Conservation (phyloP, 2,888 invertebrate genomes). For the Drosophila maculinotata region DNA sequence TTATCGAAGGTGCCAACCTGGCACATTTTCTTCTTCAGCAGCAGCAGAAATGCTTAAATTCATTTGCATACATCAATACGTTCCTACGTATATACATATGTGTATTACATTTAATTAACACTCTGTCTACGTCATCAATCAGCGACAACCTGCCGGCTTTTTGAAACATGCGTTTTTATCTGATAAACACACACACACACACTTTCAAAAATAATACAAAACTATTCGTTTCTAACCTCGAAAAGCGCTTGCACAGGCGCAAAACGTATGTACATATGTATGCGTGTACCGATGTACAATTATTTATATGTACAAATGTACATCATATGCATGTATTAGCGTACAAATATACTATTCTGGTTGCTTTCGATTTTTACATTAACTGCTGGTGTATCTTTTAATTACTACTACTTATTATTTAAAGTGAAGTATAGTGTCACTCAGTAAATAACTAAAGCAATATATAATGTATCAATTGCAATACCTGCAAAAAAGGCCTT, state of each 20-base stretch:
- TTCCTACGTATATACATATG: neutral
- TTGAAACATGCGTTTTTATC: slow-evolving; percentile 60
- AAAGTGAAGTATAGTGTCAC: no score
- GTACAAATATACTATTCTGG: slow-evolving; percentile 6
- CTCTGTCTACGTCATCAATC: slow-evolving; percentile 49
- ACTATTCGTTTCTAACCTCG: slow-evolving; percentile 73
- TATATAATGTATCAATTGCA: slow-evolving; percentile 31
- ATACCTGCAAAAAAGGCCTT: slow-evolving; percentile 5
- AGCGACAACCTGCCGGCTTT: slow-evolving; percentile 43
- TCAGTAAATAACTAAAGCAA: no score
- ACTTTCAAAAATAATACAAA: slow-evolving; percentile 32
- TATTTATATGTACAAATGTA: slow-evolving; percentile 8
- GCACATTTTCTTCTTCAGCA: slow-evolving; percentile 80
- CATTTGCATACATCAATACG: slow-evolving; percentile 19
- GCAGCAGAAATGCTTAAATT: slow-evolving; percentile 1
- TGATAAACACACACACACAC: slow-evolving; percentile 37
- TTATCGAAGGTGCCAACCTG: slow-evolving; percentile 84
- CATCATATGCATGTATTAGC: neutral
- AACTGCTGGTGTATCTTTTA: slow-evolving; percentile 2
- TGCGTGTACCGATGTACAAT: neutral
- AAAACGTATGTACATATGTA: neutral
- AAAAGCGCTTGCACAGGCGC: slow-evolving; percentile 50
- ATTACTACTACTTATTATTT: no score
- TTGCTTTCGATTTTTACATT: slow-evolving; percentile 31
- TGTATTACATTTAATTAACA: neutral